Conservation (phyloP, 2,888 invertebrate genomes). For the Thysanoteuthis rhombus region DNA sequence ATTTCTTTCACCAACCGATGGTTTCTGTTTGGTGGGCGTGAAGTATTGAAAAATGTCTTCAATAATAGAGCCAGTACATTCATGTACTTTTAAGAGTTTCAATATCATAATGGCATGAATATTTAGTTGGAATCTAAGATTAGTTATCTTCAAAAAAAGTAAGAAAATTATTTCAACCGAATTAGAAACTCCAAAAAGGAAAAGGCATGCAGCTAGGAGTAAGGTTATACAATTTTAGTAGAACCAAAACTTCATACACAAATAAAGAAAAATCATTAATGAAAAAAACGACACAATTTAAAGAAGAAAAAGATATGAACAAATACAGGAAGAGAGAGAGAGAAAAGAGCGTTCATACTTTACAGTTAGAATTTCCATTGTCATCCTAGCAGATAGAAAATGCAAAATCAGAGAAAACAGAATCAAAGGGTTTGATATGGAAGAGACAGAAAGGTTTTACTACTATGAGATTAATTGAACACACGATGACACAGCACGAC, state of each 20-base stretch:
- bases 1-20: too few species aligned
- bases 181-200: not conserved
- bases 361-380: not conserved
- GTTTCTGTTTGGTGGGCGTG: too few species aligned
- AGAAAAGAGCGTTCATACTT: not conserved
- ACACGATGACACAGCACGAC: not conserved
- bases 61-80: not conserved
- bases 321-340: not conserved
- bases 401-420: not conserved
- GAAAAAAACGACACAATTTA: not conserved
- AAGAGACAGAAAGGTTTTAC: not conserved
- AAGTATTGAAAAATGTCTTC: too few species aligned
- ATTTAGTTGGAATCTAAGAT: not conserved
- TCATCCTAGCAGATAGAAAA: not conserved
- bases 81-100: not conserved
- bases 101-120: not conserved
- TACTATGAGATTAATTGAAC: not conserved
- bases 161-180: too few species aligned
- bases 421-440: not conserved
- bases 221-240: not conserved
- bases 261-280: not conserved
- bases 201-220: not conserved
- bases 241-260: not conserved
- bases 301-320: not conserved
- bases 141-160: not conserved